Conservation (phyloP, 2,797 vertebrate genomes). For the Tympanoctomys barrerae region DNA sequence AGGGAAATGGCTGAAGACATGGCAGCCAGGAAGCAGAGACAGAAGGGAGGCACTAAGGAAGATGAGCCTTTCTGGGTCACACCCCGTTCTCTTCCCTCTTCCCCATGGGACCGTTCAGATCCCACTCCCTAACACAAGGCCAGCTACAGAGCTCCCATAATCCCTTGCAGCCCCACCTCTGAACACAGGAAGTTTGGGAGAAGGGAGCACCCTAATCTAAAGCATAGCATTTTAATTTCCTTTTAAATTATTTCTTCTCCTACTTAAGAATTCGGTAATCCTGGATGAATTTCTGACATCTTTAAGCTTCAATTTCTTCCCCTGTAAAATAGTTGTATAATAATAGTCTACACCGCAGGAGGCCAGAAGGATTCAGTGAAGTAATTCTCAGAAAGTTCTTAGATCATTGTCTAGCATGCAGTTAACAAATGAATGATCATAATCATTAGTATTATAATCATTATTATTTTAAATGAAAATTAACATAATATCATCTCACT, state of each 20-base stretch:
- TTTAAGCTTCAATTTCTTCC: conserved; percentile 3
- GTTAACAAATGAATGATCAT: neutral
- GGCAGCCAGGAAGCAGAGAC: neutral
- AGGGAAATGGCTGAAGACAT: neutral
- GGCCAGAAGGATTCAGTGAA: neutral
- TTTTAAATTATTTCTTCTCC: neutral
- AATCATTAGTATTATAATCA: neutral
- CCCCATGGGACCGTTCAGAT: neutral
- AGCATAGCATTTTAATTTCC: neutral
- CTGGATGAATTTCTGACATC: neutral
- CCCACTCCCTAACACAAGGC: neutral
- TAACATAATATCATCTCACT: neutral
- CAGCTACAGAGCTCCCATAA: neutral
- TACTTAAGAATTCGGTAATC: neutral
- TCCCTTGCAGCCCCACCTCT: neutral
- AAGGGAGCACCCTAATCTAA: neutral
- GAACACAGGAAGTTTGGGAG: neutral
- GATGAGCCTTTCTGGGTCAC: neutral
- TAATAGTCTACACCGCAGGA: neutral
- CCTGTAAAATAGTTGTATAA: neutral
- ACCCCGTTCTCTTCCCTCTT: too few relatives aligned
- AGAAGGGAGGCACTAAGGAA: neutral
- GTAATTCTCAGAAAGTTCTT: neutral
- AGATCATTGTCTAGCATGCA: neutral
- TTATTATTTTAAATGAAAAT: neutral